A percentile compares a stretch with the other conserved stretches of the same genome.
phyloP scores from a whole-genome alignment of 1,140 invertebrate species.

The Drosophila malerkotliana region DNA sequence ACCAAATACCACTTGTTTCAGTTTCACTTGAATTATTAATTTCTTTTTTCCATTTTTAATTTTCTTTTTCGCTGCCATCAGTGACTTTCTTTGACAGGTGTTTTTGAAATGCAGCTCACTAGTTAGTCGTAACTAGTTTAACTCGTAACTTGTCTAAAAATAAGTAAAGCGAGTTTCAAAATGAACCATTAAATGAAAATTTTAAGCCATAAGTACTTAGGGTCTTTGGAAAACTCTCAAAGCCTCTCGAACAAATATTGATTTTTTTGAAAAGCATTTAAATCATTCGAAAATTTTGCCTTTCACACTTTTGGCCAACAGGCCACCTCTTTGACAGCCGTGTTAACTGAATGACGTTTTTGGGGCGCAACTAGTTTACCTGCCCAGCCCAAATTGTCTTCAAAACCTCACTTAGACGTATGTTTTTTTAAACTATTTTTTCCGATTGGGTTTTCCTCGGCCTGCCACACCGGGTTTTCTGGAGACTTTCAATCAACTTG shows the following conservation, averaged over 20 bases:
- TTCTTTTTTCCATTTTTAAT: neutral
- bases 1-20: neutral
- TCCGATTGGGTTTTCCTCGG: constrained; percentile 17
- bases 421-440: constrained; percentile 2
- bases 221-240: neutral
- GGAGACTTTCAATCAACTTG: constrained; percentile 31
- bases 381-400: constrained; percentile 32
- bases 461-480: constrained; percentile 21
- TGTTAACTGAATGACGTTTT: constrained; percentile 30
- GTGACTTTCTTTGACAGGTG: neutral
- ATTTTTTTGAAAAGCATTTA: constrained; percentile 6
- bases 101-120: neutral
- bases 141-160: neutral
- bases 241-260: neutral
- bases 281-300: constrained; percentile 25
- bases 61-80: neutral
- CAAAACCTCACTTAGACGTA: neutral
- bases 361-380: constrained; percentile 43
- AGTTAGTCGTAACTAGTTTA: neutral
- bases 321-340: constrained; percentile 36
- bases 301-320: constrained; percentile 28
- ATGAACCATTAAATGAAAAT: neutral
- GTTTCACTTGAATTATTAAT: neutral
- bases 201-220: neutral
- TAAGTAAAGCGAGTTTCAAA: neutral